phyloP scores from a whole-genome alignment of 2,797 vertebrate species.

The Anisognathus igniventris region DNA sequence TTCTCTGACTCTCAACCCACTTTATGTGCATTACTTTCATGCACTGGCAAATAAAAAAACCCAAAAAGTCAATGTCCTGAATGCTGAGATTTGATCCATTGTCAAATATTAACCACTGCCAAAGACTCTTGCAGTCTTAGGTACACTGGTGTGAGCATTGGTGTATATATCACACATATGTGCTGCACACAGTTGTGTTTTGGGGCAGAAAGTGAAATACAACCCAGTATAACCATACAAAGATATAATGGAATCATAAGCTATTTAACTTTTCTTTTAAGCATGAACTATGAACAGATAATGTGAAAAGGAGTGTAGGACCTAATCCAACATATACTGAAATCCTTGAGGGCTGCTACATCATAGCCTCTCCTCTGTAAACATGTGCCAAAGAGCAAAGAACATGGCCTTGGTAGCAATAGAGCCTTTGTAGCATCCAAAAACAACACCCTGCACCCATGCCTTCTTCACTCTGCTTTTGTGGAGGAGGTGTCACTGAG shows the following conservation, averaged over 20 bases:
- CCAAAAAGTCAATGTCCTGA: neutral
- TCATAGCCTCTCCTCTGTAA: neutral
- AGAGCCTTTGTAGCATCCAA: neutral
- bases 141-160: neutral
- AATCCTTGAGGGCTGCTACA: neutral
- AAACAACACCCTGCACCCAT: rapidly evolving
- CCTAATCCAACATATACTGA: neutral
- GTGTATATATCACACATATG: no score
- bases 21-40: neutral
- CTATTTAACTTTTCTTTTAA: neutral
- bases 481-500: neutral
- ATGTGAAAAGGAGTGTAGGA: neutral
- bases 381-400: neutral
- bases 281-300: neutral
- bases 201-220: neutral
- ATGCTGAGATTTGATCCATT: neutral
- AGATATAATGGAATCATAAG: neutral
- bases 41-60: neutral
- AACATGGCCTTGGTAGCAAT: neutral
- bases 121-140: neutral
- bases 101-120: neutral
- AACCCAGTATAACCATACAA: neutral
- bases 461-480: neutral
- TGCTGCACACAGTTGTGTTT: neutral
- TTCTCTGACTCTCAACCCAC: neutral